Conservation (phyloP, 2,113 vertebrate genomes). For the Pachypanchax playfairii region DNA sequence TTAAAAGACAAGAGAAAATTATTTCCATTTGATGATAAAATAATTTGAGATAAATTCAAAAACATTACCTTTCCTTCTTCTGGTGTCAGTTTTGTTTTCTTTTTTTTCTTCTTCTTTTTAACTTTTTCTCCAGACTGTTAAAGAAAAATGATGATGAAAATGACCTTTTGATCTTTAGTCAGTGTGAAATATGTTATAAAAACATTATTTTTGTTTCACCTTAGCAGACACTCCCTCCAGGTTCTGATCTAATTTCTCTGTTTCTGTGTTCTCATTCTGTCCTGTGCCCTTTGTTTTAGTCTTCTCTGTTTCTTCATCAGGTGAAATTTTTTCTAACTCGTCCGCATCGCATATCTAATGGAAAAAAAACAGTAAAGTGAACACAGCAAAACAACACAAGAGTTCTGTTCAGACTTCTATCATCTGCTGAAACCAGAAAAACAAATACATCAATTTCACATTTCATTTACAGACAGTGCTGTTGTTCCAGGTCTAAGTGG, state of each 20-base stretch:
- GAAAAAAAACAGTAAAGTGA: not conserved
- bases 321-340: slow-evolving; percentile 52
- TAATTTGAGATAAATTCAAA: not conserved
- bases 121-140: slow-evolving; percentile 76
- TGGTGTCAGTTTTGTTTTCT: slow-evolving; percentile 82
- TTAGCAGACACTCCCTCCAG: slow-evolving; percentile 38
- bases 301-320: slow-evolving; percentile 64
- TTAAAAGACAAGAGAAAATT: too few relatives aligned
- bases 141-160: not conserved
- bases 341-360: slow-evolving; percentile 77
- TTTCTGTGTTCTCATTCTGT: slow-evolving; percentile 19
- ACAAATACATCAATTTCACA: too few relatives aligned
- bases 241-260: slow-evolving; percentile 20
- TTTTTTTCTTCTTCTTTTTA: slow-evolving; percentile 92
- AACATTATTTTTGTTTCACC: slow-evolving; percentile 20
- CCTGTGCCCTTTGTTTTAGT: slow-evolving; percentile 2
- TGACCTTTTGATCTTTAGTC: not conserved
- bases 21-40: too few relatives aligned
- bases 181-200: not conserved
- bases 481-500: too few relatives aligned
- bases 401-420: too few relatives aligned
- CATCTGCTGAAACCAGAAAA: too few relatives aligned
- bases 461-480: too few relatives aligned
- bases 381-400: too few relatives aligned
- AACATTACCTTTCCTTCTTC: slow-evolving; percentile 78